Conservation (phyloP, 2,888 invertebrate genomes). For the Calephelis perditalis region DNA sequence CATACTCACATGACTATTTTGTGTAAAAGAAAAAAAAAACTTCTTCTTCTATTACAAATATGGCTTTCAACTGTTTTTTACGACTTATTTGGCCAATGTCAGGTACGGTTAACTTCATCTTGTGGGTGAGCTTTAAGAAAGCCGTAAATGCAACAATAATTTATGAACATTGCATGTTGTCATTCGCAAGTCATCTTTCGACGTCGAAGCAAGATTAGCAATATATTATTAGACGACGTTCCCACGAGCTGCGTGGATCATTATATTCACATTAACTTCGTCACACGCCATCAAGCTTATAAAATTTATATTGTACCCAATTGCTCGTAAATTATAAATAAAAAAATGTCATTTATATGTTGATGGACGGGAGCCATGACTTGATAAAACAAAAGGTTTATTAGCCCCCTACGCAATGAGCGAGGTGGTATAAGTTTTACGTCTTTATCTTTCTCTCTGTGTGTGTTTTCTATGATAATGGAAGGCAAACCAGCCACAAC, state of each 20-base stretch:
- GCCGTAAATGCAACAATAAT: not conserved
- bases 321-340: slow-evolving; percentile 4
- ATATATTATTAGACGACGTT: slow-evolving; percentile 11
- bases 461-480: no score
- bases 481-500: no score
- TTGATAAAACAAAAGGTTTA: no score
- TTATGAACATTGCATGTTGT: not conserved
- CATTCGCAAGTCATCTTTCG: slow-evolving; percentile 6
- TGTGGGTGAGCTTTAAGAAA: not conserved
- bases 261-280: slow-evolving; percentile 15
- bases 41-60: no score
- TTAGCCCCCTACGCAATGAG: no score
- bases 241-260: slow-evolving; percentile 15
- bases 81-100: no score
- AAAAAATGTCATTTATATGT: not conserved
- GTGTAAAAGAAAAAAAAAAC: no score
- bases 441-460: no score
- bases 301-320: slow-evolving; percentile 9
- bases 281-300: slow-evolving; percentile 16
- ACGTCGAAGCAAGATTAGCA: slow-evolving; percentile 9
- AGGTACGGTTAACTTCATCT: not conserved
- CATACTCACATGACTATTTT: no score
- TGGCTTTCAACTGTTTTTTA: no score
- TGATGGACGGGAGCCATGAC: no score
- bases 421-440: no score